These are phyloP conservation scores for Agrenia bidenticulata DNA, from an alignment of 2,888 invertebrate species.

Conservation along the genomic window DNA sequence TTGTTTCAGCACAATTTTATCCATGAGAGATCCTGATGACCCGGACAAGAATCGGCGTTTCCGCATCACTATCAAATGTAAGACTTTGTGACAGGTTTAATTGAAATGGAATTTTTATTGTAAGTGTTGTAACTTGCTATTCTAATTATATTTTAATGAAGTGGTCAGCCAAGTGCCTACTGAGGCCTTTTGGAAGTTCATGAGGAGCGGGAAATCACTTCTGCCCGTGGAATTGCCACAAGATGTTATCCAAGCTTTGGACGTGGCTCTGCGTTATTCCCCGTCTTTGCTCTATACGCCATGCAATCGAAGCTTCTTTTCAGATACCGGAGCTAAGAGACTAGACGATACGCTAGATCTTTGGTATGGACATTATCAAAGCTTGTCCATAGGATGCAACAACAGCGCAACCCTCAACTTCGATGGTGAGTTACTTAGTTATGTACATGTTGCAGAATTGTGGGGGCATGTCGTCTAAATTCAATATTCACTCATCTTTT, in stretches of 20 bases:
- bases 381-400: constrained; percentile 80
- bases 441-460: not conserved
- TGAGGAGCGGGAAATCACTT: too few species aligned
- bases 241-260: constrained; percentile 74
- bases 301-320: constrained; percentile 80
- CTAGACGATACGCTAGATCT: constrained; percentile 82
- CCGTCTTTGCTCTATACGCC: constrained; percentile 60
- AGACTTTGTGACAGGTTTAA: too few species aligned
- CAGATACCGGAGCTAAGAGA: constrained; percentile 58
- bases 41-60: constrained; percentile 26
- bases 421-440: constrained; percentile 65
- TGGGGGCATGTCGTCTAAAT: not conserved
- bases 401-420: constrained; percentile 79
- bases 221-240: constrained; percentile 59
- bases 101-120: not conserved
- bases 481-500: not conserved
- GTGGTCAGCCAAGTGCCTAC: not conserved
- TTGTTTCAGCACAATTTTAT: constrained; percentile 11
- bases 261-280: constrained; percentile 74
- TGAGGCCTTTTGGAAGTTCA: too few species aligned
- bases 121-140: too few species aligned
- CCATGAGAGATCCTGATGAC: constrained; percentile 33
- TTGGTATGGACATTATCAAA: constrained; percentile 92
- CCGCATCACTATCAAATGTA: constrained; percentile 29
- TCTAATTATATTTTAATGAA: not conserved